These are phyloP conservation scores for Gryon sp. DNA, from an alignment of 1,140 invertebrate species.

Conservation along the genomic window DNA sequence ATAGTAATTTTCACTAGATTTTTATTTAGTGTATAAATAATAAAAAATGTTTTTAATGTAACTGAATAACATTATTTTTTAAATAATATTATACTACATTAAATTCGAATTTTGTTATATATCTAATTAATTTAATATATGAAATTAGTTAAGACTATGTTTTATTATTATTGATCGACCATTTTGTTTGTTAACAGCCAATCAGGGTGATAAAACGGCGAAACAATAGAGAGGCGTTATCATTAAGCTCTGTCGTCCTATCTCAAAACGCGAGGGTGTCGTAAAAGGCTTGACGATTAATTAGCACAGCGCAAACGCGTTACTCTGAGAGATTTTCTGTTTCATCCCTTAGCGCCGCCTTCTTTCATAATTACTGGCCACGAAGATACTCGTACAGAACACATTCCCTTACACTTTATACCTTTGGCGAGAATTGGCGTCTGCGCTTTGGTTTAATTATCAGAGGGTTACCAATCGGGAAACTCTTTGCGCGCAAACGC, in stretches of 20 bases:
- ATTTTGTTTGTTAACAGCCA: slow-evolving; percentile 38
- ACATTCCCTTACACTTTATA: slow-evolving; percentile 51
- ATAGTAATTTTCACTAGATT: too few relatives aligned
- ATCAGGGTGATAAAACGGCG: slow-evolving; percentile 30
- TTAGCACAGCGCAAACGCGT: slow-evolving; percentile 70
- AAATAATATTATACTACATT: too few relatives aligned
- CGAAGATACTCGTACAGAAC: slow-evolving; percentile 47
- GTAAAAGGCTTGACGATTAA: slow-evolving; percentile 73
- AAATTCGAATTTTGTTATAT: too few relatives aligned
- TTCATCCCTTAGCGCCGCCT: slow-evolving; percentile 63
- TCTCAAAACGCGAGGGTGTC: slow-evolving; percentile 45
- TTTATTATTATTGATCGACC: slow-evolving; percentile 15
- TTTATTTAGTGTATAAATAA: too few relatives aligned
- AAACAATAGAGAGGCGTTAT: slow-evolving; percentile 61
- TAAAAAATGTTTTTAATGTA: too few relatives aligned
- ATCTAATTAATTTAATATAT: too few relatives aligned
- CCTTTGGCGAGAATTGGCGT: slow-evolving; percentile 67
- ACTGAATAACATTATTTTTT: too few relatives aligned
- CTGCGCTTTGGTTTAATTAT: slow-evolving; percentile 70
- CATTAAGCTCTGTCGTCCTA: slow-evolving; percentile 52
- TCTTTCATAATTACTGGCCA: slow-evolving; percentile 72
- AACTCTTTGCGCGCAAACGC: slow-evolving; percentile 72
- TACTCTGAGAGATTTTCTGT: slow-evolving; percentile 26
- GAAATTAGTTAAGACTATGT: too few relatives aligned
- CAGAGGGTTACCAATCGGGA: slow-evolving; percentile 71